Conservation (phyloP, 2,113 vertebrate species). For the Heteronetta atricapilla region DNA sequence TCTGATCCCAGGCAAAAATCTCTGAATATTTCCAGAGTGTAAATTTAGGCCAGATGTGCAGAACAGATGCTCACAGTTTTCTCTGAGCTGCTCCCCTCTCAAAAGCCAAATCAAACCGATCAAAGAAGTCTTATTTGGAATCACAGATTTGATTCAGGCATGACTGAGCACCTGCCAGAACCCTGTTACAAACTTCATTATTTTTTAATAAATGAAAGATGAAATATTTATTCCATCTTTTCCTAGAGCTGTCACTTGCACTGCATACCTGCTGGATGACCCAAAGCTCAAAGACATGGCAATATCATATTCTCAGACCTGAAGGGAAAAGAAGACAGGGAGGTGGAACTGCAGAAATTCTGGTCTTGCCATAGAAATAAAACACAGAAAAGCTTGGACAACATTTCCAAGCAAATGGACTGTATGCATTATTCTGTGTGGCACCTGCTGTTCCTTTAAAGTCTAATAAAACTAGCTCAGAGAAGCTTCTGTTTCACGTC, state of each 20-base stretch:
- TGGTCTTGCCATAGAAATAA: background rate
- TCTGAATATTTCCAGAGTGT: background rate
- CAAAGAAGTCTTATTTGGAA: background rate
- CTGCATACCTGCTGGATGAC: background rate
- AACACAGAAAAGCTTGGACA: background rate
- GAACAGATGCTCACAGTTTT: background rate
- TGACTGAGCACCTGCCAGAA: background rate
- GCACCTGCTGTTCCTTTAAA: constrained; percentile 20
- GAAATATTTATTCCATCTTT: constrained; percentile 40
- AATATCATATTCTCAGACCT: background rate
- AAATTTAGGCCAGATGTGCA: constrained; percentile 12
- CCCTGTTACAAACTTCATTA: background rate
- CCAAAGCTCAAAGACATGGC: background rate
- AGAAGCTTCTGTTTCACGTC: background rate
- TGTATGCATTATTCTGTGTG: background rate
- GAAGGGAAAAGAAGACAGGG: background rate
- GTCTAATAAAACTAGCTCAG: background rate
- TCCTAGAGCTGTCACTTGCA: background rate
- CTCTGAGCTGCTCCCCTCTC: background rate
- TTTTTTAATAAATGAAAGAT: constrained; percentile 9
- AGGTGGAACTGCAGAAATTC: background rate
- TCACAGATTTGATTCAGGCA: background rate
- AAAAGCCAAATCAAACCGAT: background rate
- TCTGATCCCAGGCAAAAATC: background rate
- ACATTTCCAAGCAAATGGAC: background rate